Conservation (phyloP, 2,888 invertebrate genomes). For the Tetranychus piercei region DNA sequence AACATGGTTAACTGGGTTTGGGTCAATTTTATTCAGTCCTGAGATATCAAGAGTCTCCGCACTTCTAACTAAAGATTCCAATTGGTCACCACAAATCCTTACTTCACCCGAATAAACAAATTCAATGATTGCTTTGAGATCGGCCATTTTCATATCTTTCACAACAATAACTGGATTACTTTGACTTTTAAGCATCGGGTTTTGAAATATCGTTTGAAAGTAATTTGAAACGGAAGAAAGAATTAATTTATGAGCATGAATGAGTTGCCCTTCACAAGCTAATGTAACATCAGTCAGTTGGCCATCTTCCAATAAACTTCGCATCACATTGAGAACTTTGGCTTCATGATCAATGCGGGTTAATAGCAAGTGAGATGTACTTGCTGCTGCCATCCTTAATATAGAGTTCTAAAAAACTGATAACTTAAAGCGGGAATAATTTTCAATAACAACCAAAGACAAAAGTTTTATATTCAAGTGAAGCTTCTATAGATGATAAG, state of each 20-base stretch:
- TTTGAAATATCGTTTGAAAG: constrained; percentile 6
- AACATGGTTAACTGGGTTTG: neutral
- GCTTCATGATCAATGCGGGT: constrained; percentile 7
- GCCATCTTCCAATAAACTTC: neutral
- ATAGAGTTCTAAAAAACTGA: neutral
- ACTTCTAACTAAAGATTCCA: constrained; percentile 7
- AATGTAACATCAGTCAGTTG: constrained; percentile 8
- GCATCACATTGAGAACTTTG: neutral
- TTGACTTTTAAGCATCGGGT: neutral
- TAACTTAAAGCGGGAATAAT: neutral
- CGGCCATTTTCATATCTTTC: constrained; percentile 3
- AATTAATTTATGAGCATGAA: constrained; percentile 1
- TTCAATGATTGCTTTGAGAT: constrained; percentile 6
- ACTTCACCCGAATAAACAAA: constrained; percentile 11
- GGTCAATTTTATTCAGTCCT: neutral
- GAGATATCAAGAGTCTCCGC: constrained; percentile 5
- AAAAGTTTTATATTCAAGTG: neutral
- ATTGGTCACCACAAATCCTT: neutral
- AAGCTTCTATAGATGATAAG: too few species aligned
- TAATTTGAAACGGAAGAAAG: constrained; percentile 1
- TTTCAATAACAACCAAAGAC: neutral
- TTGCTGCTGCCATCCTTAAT: neutral
- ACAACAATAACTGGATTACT: neutral
- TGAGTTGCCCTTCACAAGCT: neutral
- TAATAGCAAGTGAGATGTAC: constrained; percentile 3